Evolutionary conservation across 2,888 invertebrate genomes (phyloP), one percentile per base, ranked within the genome.

Genomic region (Ectemnius continuus): DNA sequence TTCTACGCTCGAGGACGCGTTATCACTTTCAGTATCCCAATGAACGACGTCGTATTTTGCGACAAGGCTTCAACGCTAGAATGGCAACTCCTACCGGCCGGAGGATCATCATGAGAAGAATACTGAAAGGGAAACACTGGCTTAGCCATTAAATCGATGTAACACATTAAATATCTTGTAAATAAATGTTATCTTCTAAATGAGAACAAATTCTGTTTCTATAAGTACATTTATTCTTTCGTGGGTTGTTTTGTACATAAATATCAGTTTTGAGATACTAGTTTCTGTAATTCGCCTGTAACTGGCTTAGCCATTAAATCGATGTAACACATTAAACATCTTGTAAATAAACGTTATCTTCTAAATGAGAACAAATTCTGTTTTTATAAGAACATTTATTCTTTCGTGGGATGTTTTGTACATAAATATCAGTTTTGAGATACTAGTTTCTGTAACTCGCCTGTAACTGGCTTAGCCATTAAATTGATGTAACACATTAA

Each of bases 21-120:
- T 92, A 93, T 84, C 93, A 96, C 85, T 97, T 96, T 84, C 96
- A 96, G 0, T 92, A 95, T 59, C 95, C 97, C 0, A 94, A 93
- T 65, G 96, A 97, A 91, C 92, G 93, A 0, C 94, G 92, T 84
- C 92, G 96, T 83, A 92, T 96, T 1, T 93, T 93, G 56, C 92
- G 93, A 8, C 95, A 95, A 79, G 96, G 96, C 0, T 96, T 94
- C 93, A 91, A 92, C 5, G 90, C 92, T 0, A 93, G 96, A 74
- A 94, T 96, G 92, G 93, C 94, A 0, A 96, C 96, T 0, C 92
- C 92, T 0, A 92, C 87, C 59, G 96, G 96, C 3, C 93, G 95
- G n/a, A 93, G 92, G 86, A 90, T 95, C 28, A 90, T 97, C 14
- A 96, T 96, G 96, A 92, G 95, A 84, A 93, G 95, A 81, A 93